phyloP scores from a whole-genome alignment of 2,888 invertebrate species.

The Stramonita haemastoma region DNA sequence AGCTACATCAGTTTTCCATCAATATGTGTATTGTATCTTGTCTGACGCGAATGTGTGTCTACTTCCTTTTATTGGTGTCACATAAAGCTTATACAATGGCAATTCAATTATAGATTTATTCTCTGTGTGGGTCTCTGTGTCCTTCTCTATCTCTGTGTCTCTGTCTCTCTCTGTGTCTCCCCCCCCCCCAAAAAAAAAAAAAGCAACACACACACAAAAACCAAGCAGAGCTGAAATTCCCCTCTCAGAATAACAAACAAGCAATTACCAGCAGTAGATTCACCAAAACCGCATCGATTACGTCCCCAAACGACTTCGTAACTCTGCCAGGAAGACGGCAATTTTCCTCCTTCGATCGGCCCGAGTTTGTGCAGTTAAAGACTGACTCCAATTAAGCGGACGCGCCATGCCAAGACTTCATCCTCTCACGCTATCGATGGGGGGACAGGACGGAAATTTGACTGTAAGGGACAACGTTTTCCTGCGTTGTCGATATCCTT shows the following conservation, averaged over 20 bases:
- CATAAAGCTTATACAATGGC: too few species aligned
- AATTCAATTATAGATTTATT: too few species aligned
- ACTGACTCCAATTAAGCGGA: conserved; percentile 37
- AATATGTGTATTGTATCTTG: too few species aligned
- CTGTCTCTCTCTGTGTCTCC: too few species aligned
- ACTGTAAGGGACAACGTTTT: conserved; percentile 25
- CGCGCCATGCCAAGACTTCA: not conserved
- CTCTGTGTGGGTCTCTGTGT: too few species aligned
- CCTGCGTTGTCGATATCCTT: conserved; percentile 33
- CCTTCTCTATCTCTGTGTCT: too few species aligned
- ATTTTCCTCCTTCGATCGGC: conserved; percentile 20
- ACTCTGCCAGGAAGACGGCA: conserved; percentile 27
- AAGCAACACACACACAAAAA: not conserved
- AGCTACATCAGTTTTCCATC: too few species aligned
- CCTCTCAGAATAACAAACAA: not conserved
- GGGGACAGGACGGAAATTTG: conserved; percentile 31
- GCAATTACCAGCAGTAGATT: not conserved
- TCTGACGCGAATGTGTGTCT: too few species aligned
- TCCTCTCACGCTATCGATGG: conserved; percentile 26
- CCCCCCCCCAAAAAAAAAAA: not conserved
- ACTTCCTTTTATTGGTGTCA: too few species aligned
- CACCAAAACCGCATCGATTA: not conserved
- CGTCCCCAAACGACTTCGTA: conserved; percentile 22
- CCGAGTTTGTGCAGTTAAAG: conserved; percentile 9
- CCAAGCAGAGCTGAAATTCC: not conserved